phyloP scores from a whole-genome alignment of 2,888 invertebrate genomes.

The Philereme transversata region DNA sequence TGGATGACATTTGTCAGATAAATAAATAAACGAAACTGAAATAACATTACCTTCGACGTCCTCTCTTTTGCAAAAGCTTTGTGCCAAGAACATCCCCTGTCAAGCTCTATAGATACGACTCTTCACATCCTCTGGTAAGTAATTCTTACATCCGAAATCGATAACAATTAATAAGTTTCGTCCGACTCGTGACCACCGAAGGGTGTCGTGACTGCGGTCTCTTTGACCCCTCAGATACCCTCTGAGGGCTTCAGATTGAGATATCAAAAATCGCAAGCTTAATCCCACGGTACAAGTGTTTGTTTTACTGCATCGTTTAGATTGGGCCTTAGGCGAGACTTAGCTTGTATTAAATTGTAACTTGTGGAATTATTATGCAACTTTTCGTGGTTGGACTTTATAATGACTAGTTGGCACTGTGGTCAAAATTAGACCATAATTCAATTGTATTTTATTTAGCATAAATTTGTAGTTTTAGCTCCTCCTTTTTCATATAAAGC shows the following conservation, averaged over 20 bases:
- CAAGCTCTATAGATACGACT: constrained; percentile 32
- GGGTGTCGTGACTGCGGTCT: constrained; percentile 81
- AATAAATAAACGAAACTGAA: too few relatives aligned
- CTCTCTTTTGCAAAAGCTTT: background rate
- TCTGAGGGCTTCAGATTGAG: constrained; percentile 66
- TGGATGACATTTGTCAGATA: too few relatives aligned
- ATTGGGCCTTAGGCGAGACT: constrained; percentile 52
- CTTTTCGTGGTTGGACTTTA: background rate
- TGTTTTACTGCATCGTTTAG: constrained; percentile 71
- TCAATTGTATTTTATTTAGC: too few relatives aligned
- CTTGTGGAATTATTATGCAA: background rate
- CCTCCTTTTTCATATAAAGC: too few relatives aligned
- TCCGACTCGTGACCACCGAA: constrained; percentile 78
- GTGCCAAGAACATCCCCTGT: too few relatives aligned
- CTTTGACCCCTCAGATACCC: constrained; percentile 64
- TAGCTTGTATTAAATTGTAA: constrained; percentile 36
- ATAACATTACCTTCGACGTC: too few relatives aligned
- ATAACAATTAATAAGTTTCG: constrained; percentile 57
- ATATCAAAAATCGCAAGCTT: constrained; percentile 80
- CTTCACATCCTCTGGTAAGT: constrained; percentile 63
- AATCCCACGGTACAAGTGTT: constrained; percentile 65
- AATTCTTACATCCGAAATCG: constrained; percentile 62
- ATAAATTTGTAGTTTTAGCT: too few relatives aligned
- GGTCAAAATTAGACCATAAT: too few relatives aligned
- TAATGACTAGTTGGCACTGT: too few relatives aligned